Evolutionary conservation across 2,797 vertebrate species (phyloP).

Genomic region (Phoeniculus purpureus): DNA sequence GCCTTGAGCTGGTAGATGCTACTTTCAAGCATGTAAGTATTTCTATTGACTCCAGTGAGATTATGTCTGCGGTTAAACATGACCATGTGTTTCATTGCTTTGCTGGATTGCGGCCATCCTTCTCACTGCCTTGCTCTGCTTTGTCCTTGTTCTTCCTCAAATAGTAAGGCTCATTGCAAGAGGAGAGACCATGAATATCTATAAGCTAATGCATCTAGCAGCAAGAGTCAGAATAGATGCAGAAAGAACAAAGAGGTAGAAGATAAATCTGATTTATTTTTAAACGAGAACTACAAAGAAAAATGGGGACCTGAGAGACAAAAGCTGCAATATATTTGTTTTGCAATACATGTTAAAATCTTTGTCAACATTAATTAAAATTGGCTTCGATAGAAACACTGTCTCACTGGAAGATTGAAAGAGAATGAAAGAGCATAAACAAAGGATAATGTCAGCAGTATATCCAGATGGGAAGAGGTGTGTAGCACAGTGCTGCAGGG

Average conservation of each 20-base stretch:
- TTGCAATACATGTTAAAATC: slow-evolving; percentile 53
- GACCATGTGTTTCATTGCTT: neutral
- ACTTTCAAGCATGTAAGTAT: neutral
- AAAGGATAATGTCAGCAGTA: slow-evolving; percentile 63
- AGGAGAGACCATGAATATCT: slow-evolving; percentile 7
- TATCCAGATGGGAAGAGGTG: slow-evolving; percentile 54
- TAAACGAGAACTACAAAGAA: neutral
- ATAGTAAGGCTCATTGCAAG: neutral
- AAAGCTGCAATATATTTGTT: slow-evolving; percentile 28
- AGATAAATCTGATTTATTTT: slow-evolving; percentile 21
- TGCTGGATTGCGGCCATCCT: neutral
- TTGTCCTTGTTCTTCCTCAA: slow-evolving; percentile 11
- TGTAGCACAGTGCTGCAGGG: neutral
- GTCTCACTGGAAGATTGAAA: slow-evolving; percentile 43
- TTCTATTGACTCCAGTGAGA: slow-evolving; percentile 18
- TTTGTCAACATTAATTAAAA: slow-evolving; percentile 68
- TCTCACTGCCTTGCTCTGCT: neutral
- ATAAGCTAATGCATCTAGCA: neutral
- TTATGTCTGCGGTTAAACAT: neutral
- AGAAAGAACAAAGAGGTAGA: neutral
- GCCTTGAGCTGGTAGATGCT: neutral
- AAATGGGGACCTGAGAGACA: slow-evolving; percentile 17
- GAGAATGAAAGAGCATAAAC: slow-evolving; percentile 58
- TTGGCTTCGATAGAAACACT: slow-evolving; percentile 6
- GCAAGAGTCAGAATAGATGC: neutral